Percentiles rank a stretch among this genome's conserved stretches.
These are phyloP conservation scores for Clarias macrocephalus DNA, from an alignment of 2,113 vertebrate species.

Conservation along the genomic window DNA sequence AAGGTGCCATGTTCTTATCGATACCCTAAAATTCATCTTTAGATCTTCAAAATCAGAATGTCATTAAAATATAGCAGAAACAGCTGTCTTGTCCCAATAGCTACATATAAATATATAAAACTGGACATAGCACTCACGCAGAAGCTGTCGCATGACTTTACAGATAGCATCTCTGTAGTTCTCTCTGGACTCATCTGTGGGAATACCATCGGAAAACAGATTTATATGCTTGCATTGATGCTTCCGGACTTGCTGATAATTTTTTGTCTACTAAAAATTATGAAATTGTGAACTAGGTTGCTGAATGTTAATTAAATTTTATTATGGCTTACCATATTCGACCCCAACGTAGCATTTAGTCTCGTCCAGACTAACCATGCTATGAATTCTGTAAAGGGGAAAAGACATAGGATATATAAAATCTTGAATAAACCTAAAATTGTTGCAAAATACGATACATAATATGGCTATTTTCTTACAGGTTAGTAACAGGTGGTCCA, in stretches of 20 bases:
- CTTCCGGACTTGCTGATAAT: not conserved
- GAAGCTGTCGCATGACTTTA: constrained; percentile 84
- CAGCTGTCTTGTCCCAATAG: not conserved
- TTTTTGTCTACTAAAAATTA: not conserved
- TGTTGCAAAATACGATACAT: constrained; percentile 33
- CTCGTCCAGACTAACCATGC: constrained; percentile 88
- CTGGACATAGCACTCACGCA: constrained; percentile 81
- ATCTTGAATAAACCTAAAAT: not conserved
- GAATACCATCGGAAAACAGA: constrained; percentile 31
- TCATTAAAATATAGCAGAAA: too few species aligned
- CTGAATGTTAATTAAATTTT: not conserved
- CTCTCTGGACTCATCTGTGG: constrained; percentile 81
- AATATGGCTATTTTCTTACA: constrained; percentile 75
- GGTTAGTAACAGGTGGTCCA: constrained; percentile 84
- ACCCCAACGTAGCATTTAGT: constrained; percentile 86
- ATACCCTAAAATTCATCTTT: not conserved
- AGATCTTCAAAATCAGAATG: not conserved
- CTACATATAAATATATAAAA: not conserved
- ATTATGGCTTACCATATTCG: constrained; percentile 79
- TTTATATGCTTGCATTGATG: constrained; percentile 15
- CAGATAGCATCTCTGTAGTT: constrained; percentile 90
- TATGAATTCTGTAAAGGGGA: constrained; percentile 78
- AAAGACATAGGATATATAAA: constrained; percentile 35
- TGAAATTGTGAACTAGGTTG: not conserved
- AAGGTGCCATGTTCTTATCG: not conserved